Conservation (phyloP, 2,888 invertebrate genomes). For the Platycheirus rosarum region DNA sequence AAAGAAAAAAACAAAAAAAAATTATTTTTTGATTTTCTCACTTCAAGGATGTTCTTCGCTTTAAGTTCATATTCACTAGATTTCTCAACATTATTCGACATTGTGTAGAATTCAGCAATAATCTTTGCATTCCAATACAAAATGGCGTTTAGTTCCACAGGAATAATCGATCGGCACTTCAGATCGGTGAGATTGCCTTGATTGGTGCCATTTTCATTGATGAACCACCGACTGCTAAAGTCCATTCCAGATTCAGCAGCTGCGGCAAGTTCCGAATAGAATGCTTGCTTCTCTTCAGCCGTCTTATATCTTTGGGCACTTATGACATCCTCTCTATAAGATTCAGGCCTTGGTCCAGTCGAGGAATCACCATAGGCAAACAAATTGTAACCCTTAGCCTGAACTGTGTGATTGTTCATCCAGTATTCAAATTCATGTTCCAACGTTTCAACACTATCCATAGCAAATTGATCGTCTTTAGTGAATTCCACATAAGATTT, state of each 20-base stretch:
- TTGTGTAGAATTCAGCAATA: constrained; percentile 87
- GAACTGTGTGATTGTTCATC: constrained; percentile 88
- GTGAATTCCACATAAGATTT: constrained; percentile 89
- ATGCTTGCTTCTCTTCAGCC: constrained; percentile 85
- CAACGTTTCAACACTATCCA: constrained; percentile 85
- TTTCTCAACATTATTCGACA: constrained; percentile 85
- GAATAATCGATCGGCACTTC: constrained; percentile 91
- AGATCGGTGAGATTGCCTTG: constrained; percentile 88
- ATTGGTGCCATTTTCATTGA: constrained; percentile 86
- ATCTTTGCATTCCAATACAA: constrained; percentile 92
- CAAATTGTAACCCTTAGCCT: constrained; percentile 87
- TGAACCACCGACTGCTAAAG: constrained; percentile 95
- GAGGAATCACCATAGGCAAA: constrained; percentile 90
- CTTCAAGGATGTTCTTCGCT: constrained; percentile 86
- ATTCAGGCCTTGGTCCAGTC: constrained; percentile 94
- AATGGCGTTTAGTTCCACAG: constrained; percentile 95
- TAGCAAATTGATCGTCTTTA: constrained; percentile 87
- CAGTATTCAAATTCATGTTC: constrained; percentile 93
- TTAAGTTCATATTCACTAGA: constrained; percentile 85
- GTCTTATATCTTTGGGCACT: constrained; percentile 84
- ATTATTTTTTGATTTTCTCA: constrained; percentile 76
- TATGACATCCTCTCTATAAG: constrained; percentile 90
- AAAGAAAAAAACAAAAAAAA: neutral
- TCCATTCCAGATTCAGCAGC: constrained; percentile 99
- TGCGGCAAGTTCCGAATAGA: constrained; percentile 93